Evolutionary conservation across 2,113 vertebrate genomes (phyloP).

Genomic region (Sphaerodactylus townsendi): DNA sequence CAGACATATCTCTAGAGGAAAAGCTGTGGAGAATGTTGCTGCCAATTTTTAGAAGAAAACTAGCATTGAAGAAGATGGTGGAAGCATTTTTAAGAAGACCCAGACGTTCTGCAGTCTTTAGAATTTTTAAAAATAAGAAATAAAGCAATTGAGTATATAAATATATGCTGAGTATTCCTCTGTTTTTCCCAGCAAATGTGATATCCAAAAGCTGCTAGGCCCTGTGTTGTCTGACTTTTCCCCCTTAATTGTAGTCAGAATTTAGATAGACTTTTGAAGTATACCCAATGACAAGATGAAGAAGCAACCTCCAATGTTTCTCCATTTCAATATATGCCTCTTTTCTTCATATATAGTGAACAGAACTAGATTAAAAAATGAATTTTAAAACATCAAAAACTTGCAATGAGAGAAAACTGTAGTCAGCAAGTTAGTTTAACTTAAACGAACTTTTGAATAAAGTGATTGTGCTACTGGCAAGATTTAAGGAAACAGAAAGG

Average conservation of each 20-base stretch:
- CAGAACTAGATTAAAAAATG: no score
- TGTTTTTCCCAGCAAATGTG: not conserved
- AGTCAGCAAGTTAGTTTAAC: no score
- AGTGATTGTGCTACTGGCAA: no score
- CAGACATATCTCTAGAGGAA: constrained; percentile 48
- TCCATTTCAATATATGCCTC: no score
- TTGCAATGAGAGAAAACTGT: no score
- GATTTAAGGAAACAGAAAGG: no score
- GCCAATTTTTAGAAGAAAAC: constrained; percentile 38
- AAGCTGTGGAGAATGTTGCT: constrained; percentile 30
- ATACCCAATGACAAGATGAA: not conserved
- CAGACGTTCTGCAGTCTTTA: constrained; percentile 52
- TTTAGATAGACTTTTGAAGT: not conserved
- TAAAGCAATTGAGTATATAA: constrained; percentile 68
- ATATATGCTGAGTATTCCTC: constrained; percentile 30
- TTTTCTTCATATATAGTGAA: no score
- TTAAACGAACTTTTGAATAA: no score
- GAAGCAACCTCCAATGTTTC: not conserved
- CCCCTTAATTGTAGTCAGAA: not conserved
- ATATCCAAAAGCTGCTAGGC: not conserved
- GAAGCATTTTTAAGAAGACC: constrained; percentile 43
- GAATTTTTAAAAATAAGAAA: constrained; percentile 63
- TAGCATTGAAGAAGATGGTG: constrained; percentile 47
- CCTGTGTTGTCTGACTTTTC: not conserved
- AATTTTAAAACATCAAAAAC: no score